A percentile compares a stretch with the other conserved stretches of the same genome.
Conservation (phyloP, 1,140 invertebrate genomes). For the Pseudachorutes palmiensis region DNA sequence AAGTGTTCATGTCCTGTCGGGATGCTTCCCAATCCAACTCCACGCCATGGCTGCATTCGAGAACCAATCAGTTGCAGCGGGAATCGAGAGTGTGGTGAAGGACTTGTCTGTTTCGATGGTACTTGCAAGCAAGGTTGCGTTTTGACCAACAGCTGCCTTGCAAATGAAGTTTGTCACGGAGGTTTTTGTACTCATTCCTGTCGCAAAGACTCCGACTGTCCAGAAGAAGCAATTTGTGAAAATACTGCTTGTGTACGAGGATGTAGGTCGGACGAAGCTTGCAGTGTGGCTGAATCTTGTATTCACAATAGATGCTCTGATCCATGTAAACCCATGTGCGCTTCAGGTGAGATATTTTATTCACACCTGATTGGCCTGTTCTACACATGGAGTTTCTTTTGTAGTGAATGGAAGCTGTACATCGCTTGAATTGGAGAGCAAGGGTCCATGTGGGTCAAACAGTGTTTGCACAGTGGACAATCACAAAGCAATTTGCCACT, state of each 20-base stretch:
- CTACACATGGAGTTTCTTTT: no score
- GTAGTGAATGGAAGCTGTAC: no score
- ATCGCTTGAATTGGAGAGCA: no score
- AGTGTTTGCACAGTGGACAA: conserved; percentile 54
- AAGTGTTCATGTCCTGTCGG: conserved; percentile 65
- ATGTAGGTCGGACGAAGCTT: conserved; percentile 47
- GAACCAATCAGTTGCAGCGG: conserved; percentile 59
- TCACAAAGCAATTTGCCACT: conserved; percentile 53
- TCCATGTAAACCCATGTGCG: conserved; percentile 24
- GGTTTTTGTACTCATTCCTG: conserved; percentile 63
- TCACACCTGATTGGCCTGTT: no score
- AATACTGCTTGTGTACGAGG: conserved; percentile 47
- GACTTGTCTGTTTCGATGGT: conserved; percentile 57
- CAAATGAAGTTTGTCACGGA: conserved; percentile 60
- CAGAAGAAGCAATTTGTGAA: conserved; percentile 73
- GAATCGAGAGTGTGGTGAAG: conserved; percentile 64
- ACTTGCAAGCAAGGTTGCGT: conserved; percentile 68
- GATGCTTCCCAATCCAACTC: conserved; percentile 71
- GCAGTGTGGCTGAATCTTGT: conserved; percentile 59
- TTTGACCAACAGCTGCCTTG: conserved; percentile 61
- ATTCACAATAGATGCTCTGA: conserved; percentile 60
- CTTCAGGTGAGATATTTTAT: neutral
- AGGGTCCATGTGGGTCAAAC: conserved; percentile 46
- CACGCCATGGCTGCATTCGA: conserved; percentile 65
- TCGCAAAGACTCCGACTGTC: conserved; percentile 66